phyloP scores from a whole-genome alignment of 2,797 vertebrate genomes.

The Danionella dracula region DNA sequence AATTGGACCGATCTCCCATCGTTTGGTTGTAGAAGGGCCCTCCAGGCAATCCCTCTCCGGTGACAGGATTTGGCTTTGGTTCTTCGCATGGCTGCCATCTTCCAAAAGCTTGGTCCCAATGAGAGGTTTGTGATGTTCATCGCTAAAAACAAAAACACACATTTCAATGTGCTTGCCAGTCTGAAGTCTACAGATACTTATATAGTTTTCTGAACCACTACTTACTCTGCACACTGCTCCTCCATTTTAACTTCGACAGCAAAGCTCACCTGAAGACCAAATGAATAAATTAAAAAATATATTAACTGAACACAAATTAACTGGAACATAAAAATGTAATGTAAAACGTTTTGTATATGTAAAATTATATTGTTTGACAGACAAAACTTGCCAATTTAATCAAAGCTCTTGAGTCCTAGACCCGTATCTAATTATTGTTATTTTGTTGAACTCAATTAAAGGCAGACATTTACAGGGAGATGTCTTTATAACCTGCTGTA shows the following conservation, averaged over 20 bases:
- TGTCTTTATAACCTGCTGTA: no score
- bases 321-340: no score
- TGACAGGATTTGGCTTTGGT: conserved; percentile 8
- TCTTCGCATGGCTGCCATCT: not conserved
- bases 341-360: no score
- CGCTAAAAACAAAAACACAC: conserved; percentile 38
- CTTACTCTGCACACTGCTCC: conserved; percentile 17
- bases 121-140: conserved; percentile 14
- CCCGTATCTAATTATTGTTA: no score
- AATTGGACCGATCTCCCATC: conserved; percentile 80
- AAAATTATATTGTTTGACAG: no score
- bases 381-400: no score
- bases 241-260: not conserved
- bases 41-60: conserved; percentile 26
- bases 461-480: no score
- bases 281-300: no score
- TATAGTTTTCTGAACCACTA: not conserved
- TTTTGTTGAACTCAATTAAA: no score
- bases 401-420: no score
- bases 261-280: conserved; percentile 10
- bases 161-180: not conserved
- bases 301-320: no score
- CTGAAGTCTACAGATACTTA: not conserved
- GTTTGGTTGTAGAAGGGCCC: conserved; percentile 39
- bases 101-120: conserved; percentile 14